phyloP scores from a whole-genome alignment of 1,140 invertebrate genomes.

The Cydia splendana region DNA sequence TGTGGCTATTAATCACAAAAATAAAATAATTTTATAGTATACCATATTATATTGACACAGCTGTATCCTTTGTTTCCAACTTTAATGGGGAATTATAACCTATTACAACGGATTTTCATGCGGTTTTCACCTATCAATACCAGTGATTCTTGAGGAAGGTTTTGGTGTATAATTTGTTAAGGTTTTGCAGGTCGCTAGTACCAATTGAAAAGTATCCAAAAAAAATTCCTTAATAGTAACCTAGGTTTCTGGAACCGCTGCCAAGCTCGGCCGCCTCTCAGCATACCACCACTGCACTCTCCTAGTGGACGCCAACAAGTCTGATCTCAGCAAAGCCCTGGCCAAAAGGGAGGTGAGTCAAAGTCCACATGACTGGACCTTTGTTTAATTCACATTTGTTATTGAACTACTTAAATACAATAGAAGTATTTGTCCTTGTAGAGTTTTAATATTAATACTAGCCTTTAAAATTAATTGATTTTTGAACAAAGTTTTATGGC shows the following conservation, averaged over 20 bases:
- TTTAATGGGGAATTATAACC: neutral
- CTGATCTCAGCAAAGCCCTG: constrained; percentile 84
- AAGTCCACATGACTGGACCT: constrained; percentile 35
- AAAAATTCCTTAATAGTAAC: constrained; percentile 48
- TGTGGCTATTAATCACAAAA: neutral
- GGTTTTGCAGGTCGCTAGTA: neutral
- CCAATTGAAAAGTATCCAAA: neutral
- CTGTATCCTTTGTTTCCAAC: neutral
- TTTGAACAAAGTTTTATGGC: neutral
- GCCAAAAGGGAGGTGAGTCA: constrained; percentile 84
- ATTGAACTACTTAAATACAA: constrained; percentile 24
- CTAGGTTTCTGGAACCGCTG: constrained; percentile 94
- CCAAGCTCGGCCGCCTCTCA: constrained; percentile 90
- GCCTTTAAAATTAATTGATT: neutral
- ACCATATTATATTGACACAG: neutral
- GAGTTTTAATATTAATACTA: constrained; percentile 32
- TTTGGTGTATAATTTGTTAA: no score
- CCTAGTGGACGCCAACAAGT: constrained; percentile 90
- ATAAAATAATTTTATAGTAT: neutral
- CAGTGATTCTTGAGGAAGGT: no score
- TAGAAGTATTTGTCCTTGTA: constrained; percentile 23
- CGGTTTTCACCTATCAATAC: no score
- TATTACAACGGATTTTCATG: no score
- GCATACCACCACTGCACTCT: constrained; percentile 98
- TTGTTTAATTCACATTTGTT: constrained; percentile 29